Percentiles rank a stretch among this genome's conserved stretches.
Conservation (phyloP, 2,113 vertebrate species). For the Pampusana beccarii region DNA sequence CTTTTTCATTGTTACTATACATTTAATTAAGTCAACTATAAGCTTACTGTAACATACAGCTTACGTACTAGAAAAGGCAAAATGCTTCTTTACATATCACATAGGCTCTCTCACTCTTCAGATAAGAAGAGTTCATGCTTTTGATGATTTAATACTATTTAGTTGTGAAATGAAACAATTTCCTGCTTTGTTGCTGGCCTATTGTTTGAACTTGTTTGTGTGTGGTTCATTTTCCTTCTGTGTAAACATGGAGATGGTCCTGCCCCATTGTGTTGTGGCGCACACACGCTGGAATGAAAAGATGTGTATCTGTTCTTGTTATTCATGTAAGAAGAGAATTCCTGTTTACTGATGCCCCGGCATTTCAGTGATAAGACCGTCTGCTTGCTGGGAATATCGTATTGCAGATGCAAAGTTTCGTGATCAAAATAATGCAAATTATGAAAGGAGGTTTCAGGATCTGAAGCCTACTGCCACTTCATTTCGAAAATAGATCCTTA, state of each 20-base stretch:
- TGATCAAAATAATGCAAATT: background rate
- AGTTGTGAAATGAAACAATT: background rate
- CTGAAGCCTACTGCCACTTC: background rate
- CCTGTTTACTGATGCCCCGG: background rate
- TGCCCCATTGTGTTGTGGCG: background rate
- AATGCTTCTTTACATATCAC: background rate
- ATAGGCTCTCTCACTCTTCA: background rate
- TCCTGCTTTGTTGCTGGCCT: background rate
- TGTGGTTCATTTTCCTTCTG: background rate
- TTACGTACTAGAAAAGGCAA: background rate
- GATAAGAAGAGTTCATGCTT: background rate
- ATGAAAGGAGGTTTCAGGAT: background rate
- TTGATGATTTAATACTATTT: background rate
- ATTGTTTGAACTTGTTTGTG: background rate
- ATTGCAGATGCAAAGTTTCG: background rate
- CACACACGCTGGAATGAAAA: background rate
- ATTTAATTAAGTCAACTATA: background rate
- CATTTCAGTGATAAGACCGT: background rate
- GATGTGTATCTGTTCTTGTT: background rate
- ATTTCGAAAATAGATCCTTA: background rate
- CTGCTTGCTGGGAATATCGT: background rate
- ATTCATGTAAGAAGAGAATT: background rate
- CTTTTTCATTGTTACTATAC: background rate
- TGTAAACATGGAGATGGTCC: background rate
- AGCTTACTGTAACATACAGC: background rate